phyloP scores from a whole-genome alignment of 2,888 invertebrate species.

The Perdita meconis region DNA sequence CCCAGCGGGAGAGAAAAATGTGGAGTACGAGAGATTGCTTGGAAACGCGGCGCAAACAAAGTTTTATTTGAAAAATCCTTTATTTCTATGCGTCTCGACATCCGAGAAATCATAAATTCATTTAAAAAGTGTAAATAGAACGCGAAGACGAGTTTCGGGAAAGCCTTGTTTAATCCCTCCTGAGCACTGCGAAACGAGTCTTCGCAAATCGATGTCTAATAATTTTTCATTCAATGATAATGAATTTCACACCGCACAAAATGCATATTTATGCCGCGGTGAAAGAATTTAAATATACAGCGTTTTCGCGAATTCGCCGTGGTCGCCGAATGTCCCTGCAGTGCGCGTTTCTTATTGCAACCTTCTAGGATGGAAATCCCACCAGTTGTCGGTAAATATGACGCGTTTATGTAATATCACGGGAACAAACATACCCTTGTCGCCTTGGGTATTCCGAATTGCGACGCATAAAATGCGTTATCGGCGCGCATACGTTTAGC shows the following conservation, averaged over 20 bases:
- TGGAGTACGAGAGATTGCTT: background rate
- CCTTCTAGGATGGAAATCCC: background rate
- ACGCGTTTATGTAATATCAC: conserved; percentile 27
- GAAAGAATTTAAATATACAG: conserved; percentile 13
- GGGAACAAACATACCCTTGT: background rate
- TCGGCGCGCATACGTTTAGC: background rate
- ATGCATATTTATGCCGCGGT: conserved; percentile 24
- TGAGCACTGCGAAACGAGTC: background rate
- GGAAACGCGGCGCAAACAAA: background rate
- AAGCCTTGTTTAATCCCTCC: background rate
- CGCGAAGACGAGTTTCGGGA: background rate
- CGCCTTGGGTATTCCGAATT: background rate
- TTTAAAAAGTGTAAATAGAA: background rate
- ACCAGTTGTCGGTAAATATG: background rate
- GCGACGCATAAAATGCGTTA: background rate
- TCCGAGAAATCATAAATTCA: conserved; percentile 16
- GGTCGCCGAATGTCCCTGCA: background rate
- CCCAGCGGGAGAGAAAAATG: background rate
- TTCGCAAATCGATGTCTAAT: background rate
- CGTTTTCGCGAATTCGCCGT: background rate
- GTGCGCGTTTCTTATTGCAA: background rate
- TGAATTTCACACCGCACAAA: conserved; percentile 5
- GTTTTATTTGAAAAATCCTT: conserved; percentile 9
- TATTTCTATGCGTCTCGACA: background rate
- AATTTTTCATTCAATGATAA: conserved; percentile 38